Evolutionary conservation across 2,888 invertebrate species (phyloP), one percentile per base, ranked within the genome.

Genomic region (Cantharis lateralis): DNA sequence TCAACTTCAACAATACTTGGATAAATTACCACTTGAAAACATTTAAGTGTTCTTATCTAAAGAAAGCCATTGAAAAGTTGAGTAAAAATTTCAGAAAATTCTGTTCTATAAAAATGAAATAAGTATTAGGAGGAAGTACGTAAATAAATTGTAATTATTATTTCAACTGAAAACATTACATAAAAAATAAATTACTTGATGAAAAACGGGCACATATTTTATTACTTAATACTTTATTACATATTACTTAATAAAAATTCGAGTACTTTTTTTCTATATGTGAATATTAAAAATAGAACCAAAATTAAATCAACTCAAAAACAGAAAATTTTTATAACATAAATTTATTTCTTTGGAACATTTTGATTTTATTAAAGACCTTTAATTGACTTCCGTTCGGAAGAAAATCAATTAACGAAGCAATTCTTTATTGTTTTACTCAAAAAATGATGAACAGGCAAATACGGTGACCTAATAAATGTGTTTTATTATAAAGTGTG

Each of bases 381-480:
- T 48, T n/a, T 66, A 72, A 72, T 72, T 48, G 10, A 71, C 20
- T 28, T 32, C 15, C 66, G 66, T 26, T 66, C 15, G 32, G 64
- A 64, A 26, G 66, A 20, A 61, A 72, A 72, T 72, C 70, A 66
- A 74, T 74, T 63, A 74, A 74, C 68, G 68, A 68, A 18, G 63
- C 64, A 74, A 74, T 28, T 68, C n/a, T 62, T 62, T 73, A 62
- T 74, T 74, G 48, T 63, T 26, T 15, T 70, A 69, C 64, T 69
- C 32, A 70, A 75, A 28, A 75, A 75, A 62, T 75, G 75, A 75
- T 71, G 71, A 75, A 24, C 71, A 74, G 71, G 75, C 66, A 68
- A 68, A 68, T 75, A 66, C 70, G 61, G 28, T 76, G 76, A 76
- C 76, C 76, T 68, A 76, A 76, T 76, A 76, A 76, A 76, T 64